These are phyloP conservation scores for Pelodytes ibericus DNA, from an alignment of 2,797 vertebrate species.

Conservation along the genomic window DNA sequence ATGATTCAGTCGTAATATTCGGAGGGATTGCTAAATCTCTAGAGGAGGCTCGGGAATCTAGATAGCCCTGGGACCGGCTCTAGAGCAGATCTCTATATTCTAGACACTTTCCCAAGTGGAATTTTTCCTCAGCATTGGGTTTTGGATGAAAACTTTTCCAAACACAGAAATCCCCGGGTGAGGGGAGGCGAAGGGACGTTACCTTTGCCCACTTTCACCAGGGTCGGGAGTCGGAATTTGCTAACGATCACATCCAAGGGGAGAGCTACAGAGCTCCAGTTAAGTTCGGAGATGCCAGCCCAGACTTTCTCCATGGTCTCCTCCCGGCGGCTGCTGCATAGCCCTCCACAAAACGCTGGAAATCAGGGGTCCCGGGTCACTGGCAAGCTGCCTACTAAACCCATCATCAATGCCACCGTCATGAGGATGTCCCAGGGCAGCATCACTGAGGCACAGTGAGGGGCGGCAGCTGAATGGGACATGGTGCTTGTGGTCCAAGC, in stretches of 20 bases:
- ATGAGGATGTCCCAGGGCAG: not conserved
- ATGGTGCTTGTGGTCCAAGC: constrained; percentile 1
- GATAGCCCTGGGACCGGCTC: too few relatives aligned
- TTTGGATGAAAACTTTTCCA: too few relatives aligned
- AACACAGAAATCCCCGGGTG: too few relatives aligned
- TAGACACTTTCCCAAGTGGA: too few relatives aligned
- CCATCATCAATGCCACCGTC: not conserved
- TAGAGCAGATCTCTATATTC: too few relatives aligned
- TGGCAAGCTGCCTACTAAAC: not conserved
- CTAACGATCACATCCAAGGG: constrained; percentile 93
- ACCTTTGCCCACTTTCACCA: constrained; percentile 89
- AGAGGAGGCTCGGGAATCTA: too few relatives aligned
- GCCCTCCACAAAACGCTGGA: constrained; percentile 65
- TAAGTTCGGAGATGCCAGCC: constrained; percentile 86
- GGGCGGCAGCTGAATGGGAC: constrained; percentile 24
- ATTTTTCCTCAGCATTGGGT: too few relatives aligned
- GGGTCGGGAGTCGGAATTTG: constrained; percentile 89
- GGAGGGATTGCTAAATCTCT: too few relatives aligned
- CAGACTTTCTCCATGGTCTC: constrained; percentile 90
- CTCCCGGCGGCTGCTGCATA: constrained; percentile 78
- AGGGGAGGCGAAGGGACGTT: constrained; percentile 55
- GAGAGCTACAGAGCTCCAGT: constrained; percentile 89
- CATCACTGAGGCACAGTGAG: not conserved
- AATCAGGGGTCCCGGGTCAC: not conserved
- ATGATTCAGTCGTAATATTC: too few relatives aligned